Conservation (phyloP, 2,113 vertebrate species). For the Emberiza fucata region DNA sequence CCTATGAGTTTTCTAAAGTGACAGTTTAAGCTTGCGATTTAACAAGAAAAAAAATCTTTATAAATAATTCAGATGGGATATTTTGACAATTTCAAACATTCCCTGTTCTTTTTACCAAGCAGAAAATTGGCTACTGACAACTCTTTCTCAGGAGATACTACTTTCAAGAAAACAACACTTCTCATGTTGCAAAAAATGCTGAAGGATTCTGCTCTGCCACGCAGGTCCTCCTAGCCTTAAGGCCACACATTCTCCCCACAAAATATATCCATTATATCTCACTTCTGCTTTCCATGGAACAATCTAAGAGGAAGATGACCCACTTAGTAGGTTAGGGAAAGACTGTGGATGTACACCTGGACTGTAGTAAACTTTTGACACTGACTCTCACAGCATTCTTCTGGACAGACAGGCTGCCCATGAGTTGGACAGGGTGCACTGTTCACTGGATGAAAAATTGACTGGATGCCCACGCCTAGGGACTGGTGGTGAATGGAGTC, state of each 20-base stretch:
- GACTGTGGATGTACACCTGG: not conserved
- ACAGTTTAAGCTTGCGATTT: not conserved
- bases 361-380: not conserved
- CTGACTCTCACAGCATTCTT: not conserved
- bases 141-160: not conserved
- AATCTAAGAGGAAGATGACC: not conserved
- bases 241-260: accelerated
- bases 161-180: not conserved
- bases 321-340: not conserved
- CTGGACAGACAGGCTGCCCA: not conserved
- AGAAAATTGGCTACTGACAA: slow-evolving; percentile 8
- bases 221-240: not conserved
- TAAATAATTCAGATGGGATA: slow-evolving; percentile 34
- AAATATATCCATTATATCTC: not conserved
- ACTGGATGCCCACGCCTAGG: too few relatives aligned
- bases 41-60: not conserved
- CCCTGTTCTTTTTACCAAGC: not conserved
- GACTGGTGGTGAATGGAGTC: not conserved
- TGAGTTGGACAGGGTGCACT: not conserved
- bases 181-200: not conserved
- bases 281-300: not conserved
- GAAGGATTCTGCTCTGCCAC: not conserved
- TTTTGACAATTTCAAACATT: slow-evolving; percentile 21
- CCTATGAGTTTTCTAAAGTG: not conserved
- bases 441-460: not conserved